Evolutionary conservation across 1,140 invertebrate genomes (phyloP), one percentile per base, ranked within the genome.

Genomic region (Dinoponera quadriceps): DNA sequence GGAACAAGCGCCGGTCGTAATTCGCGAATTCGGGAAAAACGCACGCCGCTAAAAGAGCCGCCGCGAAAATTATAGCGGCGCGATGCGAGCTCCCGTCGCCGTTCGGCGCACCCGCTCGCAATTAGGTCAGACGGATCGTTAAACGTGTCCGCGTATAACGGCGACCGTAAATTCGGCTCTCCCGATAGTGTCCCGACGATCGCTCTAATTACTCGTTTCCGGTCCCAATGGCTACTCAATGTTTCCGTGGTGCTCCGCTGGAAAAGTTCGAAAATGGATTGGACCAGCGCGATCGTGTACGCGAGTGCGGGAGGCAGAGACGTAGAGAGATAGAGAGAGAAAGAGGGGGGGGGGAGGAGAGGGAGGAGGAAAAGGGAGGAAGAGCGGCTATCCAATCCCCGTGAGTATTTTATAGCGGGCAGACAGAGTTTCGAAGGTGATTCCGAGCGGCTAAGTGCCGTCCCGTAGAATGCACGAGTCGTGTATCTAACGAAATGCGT

Each of bases 71-170:
- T 66, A 69, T 20, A 44, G 38, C 38, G 60, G 33, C 29, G 25
- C 55, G 48, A 55, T 22, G n/a, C 77, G n/a, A n/a, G 25, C 59
- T 78, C 63, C 81, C 16, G 38, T 27, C 65, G 38, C 27, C 49
- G 22, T 48, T 69, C 44, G 33, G 9, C 49, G 51, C 51, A 54
- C 55, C 18, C 13, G 62, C 38, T 33, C n/a, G 78, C 82, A 90
- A 90, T 90, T 86, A 74, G 85, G 87, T 89, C 90, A 89, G 85
- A 75, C 68, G 83, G 85, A 33, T 82, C 88, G 87, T 88, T 84
- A 86, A 88, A 84, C 65, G 66, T 33, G 49, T 59, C 62, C 62
- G 55, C 1, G 77, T 82, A 85, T 85, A 69, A 68, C 71, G 60
- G n/a, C 54, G 82, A 49, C 38, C 83, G 55, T 87, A 87, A 82